Evolutionary conservation across 2,797 vertebrate species (phyloP), one percentile per base, ranked within the genome.

Genomic region (Centroberyx gerrardi): DNA sequence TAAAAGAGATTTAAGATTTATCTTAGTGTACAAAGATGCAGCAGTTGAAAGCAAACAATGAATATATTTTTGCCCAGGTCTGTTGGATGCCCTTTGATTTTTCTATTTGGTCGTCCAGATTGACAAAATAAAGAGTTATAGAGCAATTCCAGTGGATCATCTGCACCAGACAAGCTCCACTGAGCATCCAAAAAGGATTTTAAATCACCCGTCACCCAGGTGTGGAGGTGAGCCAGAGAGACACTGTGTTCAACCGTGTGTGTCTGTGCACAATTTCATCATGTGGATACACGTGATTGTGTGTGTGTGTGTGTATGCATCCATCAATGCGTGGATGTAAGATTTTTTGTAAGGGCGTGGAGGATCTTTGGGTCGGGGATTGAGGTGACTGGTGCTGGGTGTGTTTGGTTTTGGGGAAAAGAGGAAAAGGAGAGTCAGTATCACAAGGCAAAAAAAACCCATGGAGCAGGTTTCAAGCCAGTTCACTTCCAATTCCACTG

Each of bases 401-500:
- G 65, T n/a, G 18, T 71, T 70, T 62, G 59, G 58, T 40, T 49
- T 75, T 82, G 14, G 49, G 60, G 28, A 36, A 54, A 8, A 22
- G 62, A 63, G 62, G 17, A 62, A 61, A 42, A 62, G 31, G 68
- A 27, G 40, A 59, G 59, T 74, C 3, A 46, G 51, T 60, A 67
- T 48, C 74, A 78, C 36, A 72, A 66, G 17, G 28, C 29, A 76
- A 74, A 28, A 63, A 75, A 68, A 75, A 8, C 3, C 44, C 53
- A 56, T 12, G 28, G 36, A 61, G 78, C 80, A 82, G 88, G 65
- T 79, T 87, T 88, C 73, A 76, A 83, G 78, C 17, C 61, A 4
- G 14, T 82, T 85, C 85, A 85, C 81, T 74, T 88, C 48, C 81
- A 88, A 12, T 76, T 72, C 73, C 63, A 75, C 58, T 72, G 31